Evolutionary conservation across 2,888 invertebrate species (phyloP).

Genomic region (Autographa pulchrina): DNA sequence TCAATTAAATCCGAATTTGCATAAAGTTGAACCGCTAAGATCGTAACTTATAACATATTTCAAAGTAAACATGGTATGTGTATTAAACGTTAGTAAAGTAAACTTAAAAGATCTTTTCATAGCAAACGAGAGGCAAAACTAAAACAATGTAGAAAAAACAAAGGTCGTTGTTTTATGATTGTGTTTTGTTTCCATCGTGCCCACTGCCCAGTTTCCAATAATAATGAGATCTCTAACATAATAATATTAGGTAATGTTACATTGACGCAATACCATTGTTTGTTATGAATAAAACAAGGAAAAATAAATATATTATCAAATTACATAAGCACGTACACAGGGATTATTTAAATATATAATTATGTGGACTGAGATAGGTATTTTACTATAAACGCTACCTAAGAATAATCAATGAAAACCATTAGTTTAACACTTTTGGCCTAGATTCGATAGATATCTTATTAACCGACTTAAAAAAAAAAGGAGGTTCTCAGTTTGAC

Average conservation of each 20-base stretch:
- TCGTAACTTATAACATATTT: not conserved
- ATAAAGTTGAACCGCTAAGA: not conserved
- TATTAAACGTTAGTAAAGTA: not conserved
- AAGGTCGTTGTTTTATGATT: not conserved
- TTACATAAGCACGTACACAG: not conserved
- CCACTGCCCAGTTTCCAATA: not conserved
- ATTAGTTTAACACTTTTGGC: too few species aligned
- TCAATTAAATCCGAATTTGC: not conserved
- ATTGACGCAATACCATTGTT: conserved; percentile 48
- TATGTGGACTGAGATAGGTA: not conserved
- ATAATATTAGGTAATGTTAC: conserved; percentile 28
- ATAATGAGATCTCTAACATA: conserved; percentile 3
- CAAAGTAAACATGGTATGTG: not conserved
- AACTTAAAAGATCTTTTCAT: not conserved
- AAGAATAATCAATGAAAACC: too few species aligned
- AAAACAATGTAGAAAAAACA: not conserved
- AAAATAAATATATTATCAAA: conserved; percentile 8
- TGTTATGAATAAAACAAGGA: conserved; percentile 39
- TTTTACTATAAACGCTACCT: too few species aligned
- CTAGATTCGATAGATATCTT: too few species aligned
- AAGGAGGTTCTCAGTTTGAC: too few species aligned
- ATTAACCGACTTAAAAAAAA: too few species aligned
- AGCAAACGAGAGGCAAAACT: not conserved
- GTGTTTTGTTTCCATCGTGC: not conserved
- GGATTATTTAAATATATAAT: not conserved